Evolutionary conservation across 2,888 invertebrate genomes (phyloP), one percentile per base, ranked within the genome.

Genomic region (Heteromyza rotundicornis): DNA sequence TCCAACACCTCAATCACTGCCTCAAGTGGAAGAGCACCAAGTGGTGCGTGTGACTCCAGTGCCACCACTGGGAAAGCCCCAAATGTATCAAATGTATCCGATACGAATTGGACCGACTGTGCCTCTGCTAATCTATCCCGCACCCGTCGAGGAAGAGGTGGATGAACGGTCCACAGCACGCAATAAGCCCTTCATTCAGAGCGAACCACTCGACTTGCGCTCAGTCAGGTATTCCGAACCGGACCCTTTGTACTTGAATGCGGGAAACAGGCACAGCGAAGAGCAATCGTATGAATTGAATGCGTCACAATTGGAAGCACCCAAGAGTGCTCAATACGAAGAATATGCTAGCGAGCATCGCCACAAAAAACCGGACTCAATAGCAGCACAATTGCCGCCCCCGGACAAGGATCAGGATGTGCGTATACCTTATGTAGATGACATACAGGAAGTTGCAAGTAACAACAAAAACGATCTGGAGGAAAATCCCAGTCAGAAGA

Each of bases 161-260:
- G 19, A 10, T 7, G 2, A 50, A 55, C 36, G 80, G 76, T 76
- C 81, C 78, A 75, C 78, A 64, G 64, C 62, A 16, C 64, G 63
- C 23, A 27, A 70, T 64, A 78, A 74, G 60, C 67, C 77, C 2
- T 81, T 81, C 67, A 62, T 72, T 32, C 75, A 78, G 7, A 81
- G 81, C 59, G 79, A 81, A 24, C 75, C 71, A 47, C 64, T 80
- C 2, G 70, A 75, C 24, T 82, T 81, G 68, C 75, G 75, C 0
- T 65, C 68, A 5, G 72, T 82, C 50, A 79, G 80, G 53, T 86
- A 83, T 68, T 86, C 86, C 0, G 85, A 86, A 66, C 82, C 83
- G 20, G 86, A 86, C 81, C 86, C 86, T 3, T 71, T 85, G 36
- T 85, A 84, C 64, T 68, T 75, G 54, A 69, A 75, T 60, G 67